Percentiles rank a stretch among this genome's conserved stretches.
Evolutionary conservation across 2,113 vertebrate genomes (phyloP).

Genomic region (Columba livia): DNA sequence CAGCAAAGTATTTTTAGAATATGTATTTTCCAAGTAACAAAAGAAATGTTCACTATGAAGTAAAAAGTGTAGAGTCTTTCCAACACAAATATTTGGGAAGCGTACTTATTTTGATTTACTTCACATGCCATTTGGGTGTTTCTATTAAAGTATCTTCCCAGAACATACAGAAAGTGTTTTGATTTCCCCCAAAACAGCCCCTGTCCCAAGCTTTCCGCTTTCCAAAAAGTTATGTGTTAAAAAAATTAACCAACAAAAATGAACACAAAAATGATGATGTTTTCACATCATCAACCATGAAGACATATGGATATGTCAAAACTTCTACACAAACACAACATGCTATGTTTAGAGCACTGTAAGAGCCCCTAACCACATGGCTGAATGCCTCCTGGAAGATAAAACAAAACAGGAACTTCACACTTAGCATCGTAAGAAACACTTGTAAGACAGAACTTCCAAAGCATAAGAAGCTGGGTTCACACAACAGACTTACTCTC

Average conservation of each 20-base stretch:
- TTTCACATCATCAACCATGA: not conserved
- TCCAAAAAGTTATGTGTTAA: not conserved
- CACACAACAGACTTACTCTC: not conserved
- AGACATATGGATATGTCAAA: not conserved
- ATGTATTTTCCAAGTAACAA: conserved; percentile 55
- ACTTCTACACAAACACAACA: not conserved
- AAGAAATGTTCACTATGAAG: conserved; percentile 44
- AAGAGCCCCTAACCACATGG: not conserved
- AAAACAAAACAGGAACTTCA: not conserved
- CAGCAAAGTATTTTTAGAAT: conserved; percentile 48
- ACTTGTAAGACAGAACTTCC: not conserved
- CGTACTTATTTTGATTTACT: conserved; percentile 60
- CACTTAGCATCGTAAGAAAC: not conserved
- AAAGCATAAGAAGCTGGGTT: not conserved
- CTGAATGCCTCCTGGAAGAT: not conserved
- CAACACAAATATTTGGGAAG: conserved; percentile 60
- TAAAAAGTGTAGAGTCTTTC: conserved; percentile 6
- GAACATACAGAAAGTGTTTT: not conserved
- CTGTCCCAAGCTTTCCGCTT: not conserved
- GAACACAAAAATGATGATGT: not conserved
- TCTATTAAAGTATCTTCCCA: conserved; percentile 17
- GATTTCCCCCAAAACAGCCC: conserved; percentile 15
- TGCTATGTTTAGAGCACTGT: not conserved
- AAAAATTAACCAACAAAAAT: not conserved
- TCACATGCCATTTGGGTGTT: conserved; percentile 4